phyloP scores from a whole-genome alignment of 1,140 invertebrate species.

The Zaprionus lachaisei region DNA sequence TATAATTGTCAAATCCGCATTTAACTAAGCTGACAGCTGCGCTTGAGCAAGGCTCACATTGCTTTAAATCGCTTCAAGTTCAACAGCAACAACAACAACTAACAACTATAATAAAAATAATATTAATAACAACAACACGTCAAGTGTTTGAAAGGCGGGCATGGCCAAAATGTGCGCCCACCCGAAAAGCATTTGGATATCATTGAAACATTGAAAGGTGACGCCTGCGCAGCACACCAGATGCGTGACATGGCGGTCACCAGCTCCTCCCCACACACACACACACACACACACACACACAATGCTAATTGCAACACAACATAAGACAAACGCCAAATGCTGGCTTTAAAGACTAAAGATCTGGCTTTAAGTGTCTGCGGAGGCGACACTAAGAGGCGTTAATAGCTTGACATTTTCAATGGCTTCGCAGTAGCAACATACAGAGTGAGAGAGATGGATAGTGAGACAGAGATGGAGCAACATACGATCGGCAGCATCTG shows the following conservation, averaged over 20 bases:
- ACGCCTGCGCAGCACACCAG: constrained; percentile 68
- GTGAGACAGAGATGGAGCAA: constrained; percentile 9
- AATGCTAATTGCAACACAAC: constrained; percentile 71
- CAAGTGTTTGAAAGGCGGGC: constrained; percentile 27
- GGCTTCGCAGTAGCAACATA: constrained; percentile 46
- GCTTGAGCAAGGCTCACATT: neutral
- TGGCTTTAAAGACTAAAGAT: constrained; percentile 16
- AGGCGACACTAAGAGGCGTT: constrained; percentile 82
- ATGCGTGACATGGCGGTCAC: constrained; percentile 60
- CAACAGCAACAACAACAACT: constrained; percentile 9
- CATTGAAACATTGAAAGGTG: constrained; percentile 55
- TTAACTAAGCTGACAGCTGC: constrained; percentile 6
- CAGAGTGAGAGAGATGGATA: constrained; percentile 5
- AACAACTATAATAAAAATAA: constrained; percentile 4
- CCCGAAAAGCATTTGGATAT: constrained; percentile 37
- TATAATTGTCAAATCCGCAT: neutral
- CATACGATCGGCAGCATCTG: constrained; percentile 36
- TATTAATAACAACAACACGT: constrained; percentile 14
- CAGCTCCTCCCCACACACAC: constrained; percentile 41
- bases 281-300: constrained; percentile 48
- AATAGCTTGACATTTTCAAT: constrained; percentile 80
- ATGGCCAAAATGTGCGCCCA: constrained; percentile 55
- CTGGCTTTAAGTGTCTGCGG: constrained; percentile 69
- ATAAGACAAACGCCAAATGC: constrained; percentile 38
- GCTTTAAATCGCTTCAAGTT: constrained; percentile 27